phyloP scores from a whole-genome alignment of 1,140 invertebrate species.

The Drosophila prosaltans region DNA sequence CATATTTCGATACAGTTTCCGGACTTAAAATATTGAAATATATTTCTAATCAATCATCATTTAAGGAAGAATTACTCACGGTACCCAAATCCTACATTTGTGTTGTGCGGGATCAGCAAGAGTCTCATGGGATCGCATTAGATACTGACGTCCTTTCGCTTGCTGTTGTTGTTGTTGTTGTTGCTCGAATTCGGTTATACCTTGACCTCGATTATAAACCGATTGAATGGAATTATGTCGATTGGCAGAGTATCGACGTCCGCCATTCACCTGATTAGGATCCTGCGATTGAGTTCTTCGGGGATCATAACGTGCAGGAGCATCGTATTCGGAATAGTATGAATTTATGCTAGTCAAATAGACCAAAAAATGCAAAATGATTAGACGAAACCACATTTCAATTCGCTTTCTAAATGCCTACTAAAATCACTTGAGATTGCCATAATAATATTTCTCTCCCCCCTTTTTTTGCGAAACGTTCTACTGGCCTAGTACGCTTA shows the following conservation, averaged over 20 bases:
- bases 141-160: constrained; percentile 46
- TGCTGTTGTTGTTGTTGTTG: background rate
- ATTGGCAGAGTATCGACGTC: background rate
- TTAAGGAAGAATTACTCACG: constrained; percentile 54
- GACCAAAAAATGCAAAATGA: constrained; percentile 22
- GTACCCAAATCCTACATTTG: constrained; percentile 73
- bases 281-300: constrained; percentile 27
- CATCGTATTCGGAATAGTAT: constrained; percentile 49
- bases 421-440: constrained; percentile 42
- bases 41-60: background rate
- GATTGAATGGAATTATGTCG: constrained; percentile 36
- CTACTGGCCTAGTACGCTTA: constrained; percentile 41
- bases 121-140: constrained; percentile 53
- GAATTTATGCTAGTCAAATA: constrained; percentile 15
- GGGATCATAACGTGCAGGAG: constrained; percentile 20
- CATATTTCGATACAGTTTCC: constrained; percentile 60
- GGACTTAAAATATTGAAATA: constrained; percentile 20
- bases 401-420: constrained; percentile 56
- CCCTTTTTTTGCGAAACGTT: constrained; percentile 24
- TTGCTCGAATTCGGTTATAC: background rate
- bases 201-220: background rate
- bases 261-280: background rate
- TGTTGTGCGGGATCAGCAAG: constrained; percentile 31
- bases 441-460: background rate
- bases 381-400: constrained; percentile 18